Percentiles rank a stretch among this genome's conserved stretches.
phyloP scores from a whole-genome alignment of 1,140 invertebrate genomes.

The Acromyrmex charruanus region DNA sequence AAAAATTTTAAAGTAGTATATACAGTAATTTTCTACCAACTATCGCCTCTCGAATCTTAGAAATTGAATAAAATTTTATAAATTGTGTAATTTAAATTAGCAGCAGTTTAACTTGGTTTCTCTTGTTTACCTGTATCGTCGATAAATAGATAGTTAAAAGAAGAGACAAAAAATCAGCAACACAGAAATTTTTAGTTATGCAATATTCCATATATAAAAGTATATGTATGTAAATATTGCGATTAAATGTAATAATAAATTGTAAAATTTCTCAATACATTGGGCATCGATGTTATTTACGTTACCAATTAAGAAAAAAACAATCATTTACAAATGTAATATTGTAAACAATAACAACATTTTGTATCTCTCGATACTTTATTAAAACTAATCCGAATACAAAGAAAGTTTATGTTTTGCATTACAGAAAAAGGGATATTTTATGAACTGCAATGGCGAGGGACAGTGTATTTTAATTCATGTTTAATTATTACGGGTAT shows the following conservation, averaged over 20 bases:
- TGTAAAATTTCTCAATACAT: neutral
- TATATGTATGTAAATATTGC: neutral
- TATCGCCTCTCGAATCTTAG: neutral
- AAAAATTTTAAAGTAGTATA: neutral
- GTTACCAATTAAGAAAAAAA: neutral
- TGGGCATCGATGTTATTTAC: neutral
- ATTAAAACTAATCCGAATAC: neutral
- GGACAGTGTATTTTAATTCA: neutral
- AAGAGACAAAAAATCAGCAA: neutral
- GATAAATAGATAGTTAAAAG: neutral
- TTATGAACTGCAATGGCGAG: neutral
- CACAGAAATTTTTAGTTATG: neutral
- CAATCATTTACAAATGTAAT: neutral
- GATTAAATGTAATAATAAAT: conserved; percentile 8
- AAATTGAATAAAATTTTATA: neutral
- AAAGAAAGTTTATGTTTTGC: neutral
- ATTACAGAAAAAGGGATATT: neutral
- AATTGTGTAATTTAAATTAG: neutral
- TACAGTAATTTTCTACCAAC: neutral
- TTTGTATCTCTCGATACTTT: neutral
- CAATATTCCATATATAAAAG: neutral
- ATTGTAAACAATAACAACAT: neutral
- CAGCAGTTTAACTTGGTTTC: neutral
- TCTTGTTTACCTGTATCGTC: neutral
- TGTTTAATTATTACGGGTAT: neutral